Evolutionary conservation across 2,113 vertebrate genomes (phyloP).

Genomic region (Coracopsis vasa): DNA sequence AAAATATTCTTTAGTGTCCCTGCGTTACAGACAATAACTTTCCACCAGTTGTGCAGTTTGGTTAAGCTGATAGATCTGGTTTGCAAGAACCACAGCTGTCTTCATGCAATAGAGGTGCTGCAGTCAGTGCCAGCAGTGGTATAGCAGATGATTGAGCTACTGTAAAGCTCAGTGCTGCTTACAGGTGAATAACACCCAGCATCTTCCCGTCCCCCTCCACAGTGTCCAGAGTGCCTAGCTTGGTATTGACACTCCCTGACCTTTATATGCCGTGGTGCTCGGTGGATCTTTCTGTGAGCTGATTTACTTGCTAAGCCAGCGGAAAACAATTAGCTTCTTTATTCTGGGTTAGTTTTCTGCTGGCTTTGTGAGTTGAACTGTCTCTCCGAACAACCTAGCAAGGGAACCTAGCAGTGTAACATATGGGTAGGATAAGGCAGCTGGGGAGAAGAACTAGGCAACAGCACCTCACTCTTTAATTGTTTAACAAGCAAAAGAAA

Average conservation of each 20-base stretch:
- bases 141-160: not conserved
- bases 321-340: not conserved
- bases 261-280: not conserved
- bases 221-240: not conserved
- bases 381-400: not conserved
- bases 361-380: not conserved
- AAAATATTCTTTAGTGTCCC: not conserved
- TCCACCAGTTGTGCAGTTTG: not conserved
- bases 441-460: not conserved
- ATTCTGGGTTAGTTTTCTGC: not conserved
- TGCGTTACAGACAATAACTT: not conserved
- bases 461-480: not conserved
- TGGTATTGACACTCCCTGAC: not conserved
- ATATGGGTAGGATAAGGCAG: not conserved
- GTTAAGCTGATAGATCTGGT: not conserved
- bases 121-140: not conserved
- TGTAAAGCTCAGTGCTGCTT: not conserved
- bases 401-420: not conserved
- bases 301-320: not conserved
- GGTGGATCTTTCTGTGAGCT: not conserved
- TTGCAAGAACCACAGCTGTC: not conserved
- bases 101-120: not conserved
- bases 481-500: not conserved
- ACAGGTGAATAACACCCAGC: not conserved
- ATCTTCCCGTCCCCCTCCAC: not conserved